Evolutionary conservation across 2,797 vertebrate genomes (phyloP).

Genomic region (Vipera latastei): DNA sequence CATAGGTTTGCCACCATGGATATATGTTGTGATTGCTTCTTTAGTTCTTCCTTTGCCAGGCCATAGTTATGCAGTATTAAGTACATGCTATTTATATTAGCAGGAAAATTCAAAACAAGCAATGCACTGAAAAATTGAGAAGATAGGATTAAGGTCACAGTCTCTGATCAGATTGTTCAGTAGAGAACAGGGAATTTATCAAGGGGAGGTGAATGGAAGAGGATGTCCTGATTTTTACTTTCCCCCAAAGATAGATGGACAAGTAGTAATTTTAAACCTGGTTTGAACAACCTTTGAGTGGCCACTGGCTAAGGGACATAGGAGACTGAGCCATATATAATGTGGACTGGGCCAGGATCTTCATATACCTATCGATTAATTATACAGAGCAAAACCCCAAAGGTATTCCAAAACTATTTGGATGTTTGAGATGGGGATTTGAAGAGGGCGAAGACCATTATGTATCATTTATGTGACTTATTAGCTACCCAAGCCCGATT

Average conservation of each 20-base stretch:
- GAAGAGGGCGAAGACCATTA: not conserved
- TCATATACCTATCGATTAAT: not conserved
- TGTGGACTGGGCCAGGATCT: not conserved
- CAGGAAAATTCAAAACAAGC: not conserved
- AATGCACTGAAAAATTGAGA: not conserved
- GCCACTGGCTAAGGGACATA: not conserved
- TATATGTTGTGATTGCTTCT: not conserved
- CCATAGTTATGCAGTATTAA: not conserved
- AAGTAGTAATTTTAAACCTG: not conserved
- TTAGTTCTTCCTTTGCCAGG: not conserved
- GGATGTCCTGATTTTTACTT: not conserved
- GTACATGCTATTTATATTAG: not conserved
- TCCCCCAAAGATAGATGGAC: not conserved
- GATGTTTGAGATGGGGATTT: no score
- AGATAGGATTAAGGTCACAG: not conserved
- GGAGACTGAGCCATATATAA: not conserved
- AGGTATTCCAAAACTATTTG: not conserved
- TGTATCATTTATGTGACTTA: not conserved
- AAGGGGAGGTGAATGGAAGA: not conserved
- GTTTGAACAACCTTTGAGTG: not conserved
- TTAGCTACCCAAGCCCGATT: not conserved
- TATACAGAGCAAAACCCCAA: not conserved
- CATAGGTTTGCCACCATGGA: no score
- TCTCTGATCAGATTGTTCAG: not conserved
- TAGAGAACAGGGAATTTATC: not conserved